A percentile compares a stretch with the other conserved stretches of the same genome.
phyloP scores from a whole-genome alignment of 2,888 invertebrate species.

The Apodemia mormo region DNA sequence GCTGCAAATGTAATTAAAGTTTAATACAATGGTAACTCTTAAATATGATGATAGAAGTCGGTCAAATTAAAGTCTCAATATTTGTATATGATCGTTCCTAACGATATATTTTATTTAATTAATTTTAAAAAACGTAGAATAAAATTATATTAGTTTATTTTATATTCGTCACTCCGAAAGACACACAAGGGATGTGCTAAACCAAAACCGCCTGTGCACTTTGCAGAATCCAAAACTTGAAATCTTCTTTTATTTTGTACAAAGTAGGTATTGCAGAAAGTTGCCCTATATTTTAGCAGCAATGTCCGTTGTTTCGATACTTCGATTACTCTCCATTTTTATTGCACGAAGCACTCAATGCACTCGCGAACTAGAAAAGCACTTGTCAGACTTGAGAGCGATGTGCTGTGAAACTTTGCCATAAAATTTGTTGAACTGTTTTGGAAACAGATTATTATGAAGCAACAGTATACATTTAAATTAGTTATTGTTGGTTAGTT shows the following conservation, averaged over 20 bases:
- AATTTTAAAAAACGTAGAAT: no score
- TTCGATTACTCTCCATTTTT: constrained; percentile 27
- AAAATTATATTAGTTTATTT: no score
- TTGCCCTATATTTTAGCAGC: not conserved
- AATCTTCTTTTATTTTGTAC: constrained; percentile 5
- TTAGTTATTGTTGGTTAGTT: no score
- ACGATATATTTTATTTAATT: no score
- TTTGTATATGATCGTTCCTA: no score
- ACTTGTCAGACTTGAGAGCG: constrained; percentile 16
- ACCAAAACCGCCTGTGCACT: no score
- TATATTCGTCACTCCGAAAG: no score
- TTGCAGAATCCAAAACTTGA: not conserved
- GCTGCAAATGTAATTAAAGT: no score
- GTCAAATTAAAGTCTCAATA: no score
- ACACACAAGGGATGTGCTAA: no score
- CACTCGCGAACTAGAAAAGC: constrained; percentile 35
- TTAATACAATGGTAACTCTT: no score
- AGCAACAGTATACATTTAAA: not conserved
- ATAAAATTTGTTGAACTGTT: not conserved
- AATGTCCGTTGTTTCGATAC: constrained; percentile 14
- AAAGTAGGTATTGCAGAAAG: not conserved
- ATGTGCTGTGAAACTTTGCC: constrained; percentile 4
- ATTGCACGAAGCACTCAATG: constrained; percentile 29
- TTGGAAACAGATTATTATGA: not conserved
- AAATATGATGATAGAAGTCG: no score